phyloP scores from a whole-genome alignment of 2,797 vertebrate species.

The Amphiprion clarkii region DNA sequence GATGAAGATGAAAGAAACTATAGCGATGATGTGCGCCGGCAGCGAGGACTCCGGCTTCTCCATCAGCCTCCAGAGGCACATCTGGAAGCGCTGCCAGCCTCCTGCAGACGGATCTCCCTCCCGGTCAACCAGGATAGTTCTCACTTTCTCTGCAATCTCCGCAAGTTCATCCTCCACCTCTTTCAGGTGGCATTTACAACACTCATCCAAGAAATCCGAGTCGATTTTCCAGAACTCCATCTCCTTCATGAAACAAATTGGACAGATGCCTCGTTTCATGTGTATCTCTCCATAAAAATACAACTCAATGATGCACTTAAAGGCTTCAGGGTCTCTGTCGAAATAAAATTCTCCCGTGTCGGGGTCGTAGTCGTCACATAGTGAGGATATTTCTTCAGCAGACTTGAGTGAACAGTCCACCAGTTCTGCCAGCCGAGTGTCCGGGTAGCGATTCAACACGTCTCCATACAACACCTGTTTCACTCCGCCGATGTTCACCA shows the following conservation, averaged over 20 bases:
- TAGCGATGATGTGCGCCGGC: constrained; percentile 90
- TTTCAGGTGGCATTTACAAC: constrained; percentile 90
- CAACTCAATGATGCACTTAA: constrained; percentile 93
- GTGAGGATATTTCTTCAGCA: constrained; percentile 87
- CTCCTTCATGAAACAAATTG: constrained; percentile 96
- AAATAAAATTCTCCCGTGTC: constrained; percentile 95
- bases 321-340: constrained; percentile 95
- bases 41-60: constrained; percentile 97
- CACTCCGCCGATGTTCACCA: constrained; percentile 95
- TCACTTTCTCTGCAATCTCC: constrained; percentile 94
- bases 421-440: constrained; percentile 93
- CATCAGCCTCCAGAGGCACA: constrained; percentile 94
- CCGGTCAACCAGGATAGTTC: constrained; percentile 91
- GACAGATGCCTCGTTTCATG: constrained; percentile 95
- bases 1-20: constrained; percentile 95
- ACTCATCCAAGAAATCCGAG: constrained; percentile 91
- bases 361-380: constrained; percentile 97
- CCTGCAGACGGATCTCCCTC: constrained; percentile 87
- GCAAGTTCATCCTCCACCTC: constrained; percentile 94
- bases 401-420: constrained; percentile 84
- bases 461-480: constrained; percentile 91
- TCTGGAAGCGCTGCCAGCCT: constrained; percentile 90
- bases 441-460: constrained; percentile 90
- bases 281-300: constrained; percentile 96
- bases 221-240: constrained; percentile 98